phyloP scores from a whole-genome alignment of 1,140 invertebrate genomes.

The Acromyrmex heyeri region DNA sequence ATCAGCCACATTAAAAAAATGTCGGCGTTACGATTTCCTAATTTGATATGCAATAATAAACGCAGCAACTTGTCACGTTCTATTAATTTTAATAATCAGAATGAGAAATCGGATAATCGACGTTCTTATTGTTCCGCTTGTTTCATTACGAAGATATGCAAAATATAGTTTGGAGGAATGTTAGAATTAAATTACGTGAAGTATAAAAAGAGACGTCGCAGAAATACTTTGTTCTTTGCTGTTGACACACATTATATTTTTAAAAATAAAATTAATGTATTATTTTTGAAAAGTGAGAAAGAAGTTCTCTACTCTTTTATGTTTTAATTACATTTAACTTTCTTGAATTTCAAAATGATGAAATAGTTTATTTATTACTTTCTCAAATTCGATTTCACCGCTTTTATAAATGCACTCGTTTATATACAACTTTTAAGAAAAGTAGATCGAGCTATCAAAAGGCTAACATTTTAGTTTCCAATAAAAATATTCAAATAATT shows the following conservation, averaged over 20 bases:
- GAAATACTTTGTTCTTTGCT: background rate
- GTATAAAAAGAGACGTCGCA: background rate
- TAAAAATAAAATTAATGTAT: background rate
- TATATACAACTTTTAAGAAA: constrained; percentile 45
- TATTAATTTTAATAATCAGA: constrained; percentile 1
- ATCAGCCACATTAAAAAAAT: background rate
- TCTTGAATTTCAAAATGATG: background rate
- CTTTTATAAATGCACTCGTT: constrained; percentile 39
- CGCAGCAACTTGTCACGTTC: background rate
- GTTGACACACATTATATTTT: background rate
- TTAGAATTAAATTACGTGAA: constrained; percentile 1
- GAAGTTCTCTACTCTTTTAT: background rate
- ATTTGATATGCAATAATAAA: background rate
- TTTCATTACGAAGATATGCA: background rate
- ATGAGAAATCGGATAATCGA: background rate
- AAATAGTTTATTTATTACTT: constrained; percentile 5
- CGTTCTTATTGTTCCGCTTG: background rate
- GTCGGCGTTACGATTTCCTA: background rate
- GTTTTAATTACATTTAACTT: background rate
- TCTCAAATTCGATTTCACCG: background rate
- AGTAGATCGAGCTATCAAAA: constrained; percentile 16
- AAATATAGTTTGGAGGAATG: background rate
- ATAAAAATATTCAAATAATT: constrained; percentile 11
- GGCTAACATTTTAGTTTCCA: constrained; percentile 13
- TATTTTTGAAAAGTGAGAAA: background rate